phyloP scores from a whole-genome alignment of 2,113 vertebrate species.

The Sebastes fasciatus region DNA sequence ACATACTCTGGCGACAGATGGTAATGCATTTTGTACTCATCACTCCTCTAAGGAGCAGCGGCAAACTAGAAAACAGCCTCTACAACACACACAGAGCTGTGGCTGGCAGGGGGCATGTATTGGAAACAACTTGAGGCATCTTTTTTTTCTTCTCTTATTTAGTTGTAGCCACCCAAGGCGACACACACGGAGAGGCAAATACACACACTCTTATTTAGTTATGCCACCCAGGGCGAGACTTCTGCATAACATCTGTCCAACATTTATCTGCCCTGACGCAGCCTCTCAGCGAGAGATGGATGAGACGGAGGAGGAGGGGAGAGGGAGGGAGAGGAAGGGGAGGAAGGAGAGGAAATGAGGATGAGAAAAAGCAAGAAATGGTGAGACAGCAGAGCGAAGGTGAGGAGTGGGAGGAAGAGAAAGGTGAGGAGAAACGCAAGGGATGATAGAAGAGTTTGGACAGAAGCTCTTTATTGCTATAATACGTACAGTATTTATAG shows the following conservation, averaged over 20 bases:
- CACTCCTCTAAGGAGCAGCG: conserved; percentile 28
- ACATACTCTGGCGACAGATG: conserved; percentile 21
- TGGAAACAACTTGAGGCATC: conserved; percentile 61
- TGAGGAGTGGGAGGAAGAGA: neutral
- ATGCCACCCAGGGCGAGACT: conserved; percentile 70
- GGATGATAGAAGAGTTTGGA: conserved; percentile 4
- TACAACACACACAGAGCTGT: conserved; percentile 20
- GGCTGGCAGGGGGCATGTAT: conserved; percentile 59
- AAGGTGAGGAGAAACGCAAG: neutral
- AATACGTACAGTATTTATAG: no score
- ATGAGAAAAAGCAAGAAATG: neutral
- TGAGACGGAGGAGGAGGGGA: conserved; percentile 36
- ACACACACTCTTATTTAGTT: conserved; percentile 67
- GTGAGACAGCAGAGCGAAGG: neutral
- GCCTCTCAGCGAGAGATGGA: conserved; percentile 61
- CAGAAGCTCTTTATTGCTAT: neutral
- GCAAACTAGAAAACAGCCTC: conserved; percentile 35
- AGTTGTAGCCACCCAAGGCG: conserved; percentile 57
- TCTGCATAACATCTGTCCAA: conserved; percentile 79
- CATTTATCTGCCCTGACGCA: conserved; percentile 75
- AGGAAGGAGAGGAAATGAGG: conserved; percentile 5
- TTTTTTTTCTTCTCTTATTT: conserved; percentile 56
- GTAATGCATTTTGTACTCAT: conserved; percentile 19
- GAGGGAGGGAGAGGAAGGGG: neutral
- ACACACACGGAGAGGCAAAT: conserved; percentile 49